Evolutionary conservation across 2,888 invertebrate genomes (phyloP).

Genomic region (Blastobasis adustella): DNA sequence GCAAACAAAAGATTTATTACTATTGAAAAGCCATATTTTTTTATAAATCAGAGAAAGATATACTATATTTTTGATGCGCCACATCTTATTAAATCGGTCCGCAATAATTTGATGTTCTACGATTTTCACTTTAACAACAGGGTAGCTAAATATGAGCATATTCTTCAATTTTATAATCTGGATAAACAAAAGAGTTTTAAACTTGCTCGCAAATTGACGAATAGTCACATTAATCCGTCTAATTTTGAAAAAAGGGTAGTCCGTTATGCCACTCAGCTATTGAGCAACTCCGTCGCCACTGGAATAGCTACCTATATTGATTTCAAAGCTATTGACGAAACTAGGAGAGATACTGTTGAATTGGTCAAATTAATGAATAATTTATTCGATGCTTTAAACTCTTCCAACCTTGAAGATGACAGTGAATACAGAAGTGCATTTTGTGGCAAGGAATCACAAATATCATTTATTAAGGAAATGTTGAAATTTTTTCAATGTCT

Average conservation of each 20-base stretch:
- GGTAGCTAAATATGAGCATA: background rate
- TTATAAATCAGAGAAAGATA: background rate
- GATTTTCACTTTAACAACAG: constrained; percentile 20
- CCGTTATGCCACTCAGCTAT: constrained; percentile 21
- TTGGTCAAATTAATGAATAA: constrained; percentile 15
- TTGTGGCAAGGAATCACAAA: constrained; percentile 12
- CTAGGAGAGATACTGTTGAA: constrained; percentile 10
- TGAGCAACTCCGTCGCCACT: constrained; percentile 25
- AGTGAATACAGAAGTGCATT: constrained; percentile 11
- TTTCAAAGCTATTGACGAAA: constrained; percentile 9
- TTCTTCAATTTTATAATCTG: constrained; percentile 15
- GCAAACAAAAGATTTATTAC: constrained; percentile 5
- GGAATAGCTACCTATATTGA: constrained; percentile 18
- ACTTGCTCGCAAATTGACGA: constrained; percentile 24
- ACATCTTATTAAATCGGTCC: constrained; percentile 23
- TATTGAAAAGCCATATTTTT: background rate
- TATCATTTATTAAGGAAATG: constrained; percentile 12
- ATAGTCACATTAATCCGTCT: constrained; percentile 22
- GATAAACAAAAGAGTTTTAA: constrained; percentile 17
- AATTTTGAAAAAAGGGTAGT: constrained; percentile 15
- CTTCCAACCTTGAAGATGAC: constrained; percentile 6
- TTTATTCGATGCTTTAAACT: constrained; percentile 16
- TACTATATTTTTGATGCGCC: constrained; percentile 28
- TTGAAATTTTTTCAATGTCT: constrained; percentile 10
- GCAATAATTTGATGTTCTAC: constrained; percentile 19